Evolutionary conservation across 2,113 vertebrate species (phyloP), one percentile per base, ranked within the genome.

Genomic region (Plectropomus leopardus): DNA sequence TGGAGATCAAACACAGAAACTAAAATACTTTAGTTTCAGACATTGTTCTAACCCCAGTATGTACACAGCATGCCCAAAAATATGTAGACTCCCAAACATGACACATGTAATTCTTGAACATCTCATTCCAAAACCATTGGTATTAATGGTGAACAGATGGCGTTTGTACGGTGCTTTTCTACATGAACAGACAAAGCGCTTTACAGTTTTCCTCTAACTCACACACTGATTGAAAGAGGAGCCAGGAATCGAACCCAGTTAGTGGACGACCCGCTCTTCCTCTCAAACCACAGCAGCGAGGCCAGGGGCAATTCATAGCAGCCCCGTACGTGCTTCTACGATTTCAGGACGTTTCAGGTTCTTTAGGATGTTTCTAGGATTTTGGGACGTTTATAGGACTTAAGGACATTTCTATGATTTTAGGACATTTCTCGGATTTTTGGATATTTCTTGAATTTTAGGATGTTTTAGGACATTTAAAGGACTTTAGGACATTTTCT

Each of bases 1-100:
- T 48, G 5, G 30, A n/a, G 59, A 70, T 78, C 10, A 34, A 54
- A 53, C 59, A 53, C 17, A 11, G 58, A 7, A 45, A 26, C 61
- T 48, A 16, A 57, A 66, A 54, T 34, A 24, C 21, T 66, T 2
- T 1, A 40, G 45, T 21, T 40, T 16, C 14, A 44, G 58, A 61
- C 19, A 0, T 61, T 16, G 36, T 23, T 47, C 7, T 32, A 34
- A 40, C 70, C 21, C 24, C 32, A 53, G 7, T 17, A 42, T 58
- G 10, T 10, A 23, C 4, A 7, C 16, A 16, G 5, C 42, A 19
- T 16, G 5, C 40, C 5, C 40, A 34, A 65, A 57, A 57, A 3
- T 8, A 5, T 28, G 21, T 45, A 16, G 9, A 51, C 47, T 61
- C 21, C 40, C 5, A 44, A 19, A 70, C 36, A 14, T 40, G 23